Evolutionary conservation across 2,797 vertebrate genomes (phyloP).

Genomic region (Cetoscarus ocellatus): DNA sequence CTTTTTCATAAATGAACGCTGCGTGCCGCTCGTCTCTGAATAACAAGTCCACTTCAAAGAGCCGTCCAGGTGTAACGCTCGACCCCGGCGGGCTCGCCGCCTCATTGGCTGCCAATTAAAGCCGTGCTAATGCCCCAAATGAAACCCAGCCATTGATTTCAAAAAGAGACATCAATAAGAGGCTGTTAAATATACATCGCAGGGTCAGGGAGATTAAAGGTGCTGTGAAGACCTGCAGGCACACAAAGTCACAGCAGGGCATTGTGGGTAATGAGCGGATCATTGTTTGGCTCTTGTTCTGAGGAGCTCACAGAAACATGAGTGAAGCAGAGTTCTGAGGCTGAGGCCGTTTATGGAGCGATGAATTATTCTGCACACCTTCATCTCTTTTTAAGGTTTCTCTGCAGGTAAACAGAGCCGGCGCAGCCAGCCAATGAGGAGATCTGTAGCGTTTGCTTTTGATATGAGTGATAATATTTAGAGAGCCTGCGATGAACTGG

Average conservation of each 20-base stretch:
- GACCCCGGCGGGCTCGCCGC: slow-evolving; percentile 32
- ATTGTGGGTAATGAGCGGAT: slow-evolving; percentile 9
- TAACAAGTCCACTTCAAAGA: slow-evolving; percentile 41
- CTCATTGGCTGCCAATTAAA: slow-evolving; percentile 39
- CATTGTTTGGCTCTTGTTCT: not conserved
- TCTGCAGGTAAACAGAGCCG: slow-evolving; percentile 71
- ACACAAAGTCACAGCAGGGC: not conserved
- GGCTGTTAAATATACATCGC: slow-evolving; percentile 21
- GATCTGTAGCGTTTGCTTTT: slow-evolving; percentile 84
- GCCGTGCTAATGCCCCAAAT: slow-evolving; percentile 44
- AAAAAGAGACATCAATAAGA: slow-evolving; percentile 29
- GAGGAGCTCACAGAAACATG: not conserved
- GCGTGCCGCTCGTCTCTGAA: slow-evolving; percentile 10
- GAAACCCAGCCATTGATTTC: slow-evolving; percentile 42
- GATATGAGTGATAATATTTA: slow-evolving; percentile 87
- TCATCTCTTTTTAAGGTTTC: slow-evolving; percentile 44
- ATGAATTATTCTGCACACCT: slow-evolving; percentile 35
- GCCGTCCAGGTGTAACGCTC: slow-evolving; percentile 28
- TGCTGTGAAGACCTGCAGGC: slow-evolving; percentile 2
- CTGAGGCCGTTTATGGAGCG: not conserved
- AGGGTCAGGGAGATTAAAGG: slow-evolving; percentile 41
- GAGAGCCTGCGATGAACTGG: slow-evolving; percentile 66
- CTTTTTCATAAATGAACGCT: slow-evolving; percentile 4
- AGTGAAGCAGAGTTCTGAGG: slow-evolving; percentile 1
- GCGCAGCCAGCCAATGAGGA: slow-evolving; percentile 71